Conservation (phyloP, 2,797 vertebrate species). For the Ispidina picta region DNA sequence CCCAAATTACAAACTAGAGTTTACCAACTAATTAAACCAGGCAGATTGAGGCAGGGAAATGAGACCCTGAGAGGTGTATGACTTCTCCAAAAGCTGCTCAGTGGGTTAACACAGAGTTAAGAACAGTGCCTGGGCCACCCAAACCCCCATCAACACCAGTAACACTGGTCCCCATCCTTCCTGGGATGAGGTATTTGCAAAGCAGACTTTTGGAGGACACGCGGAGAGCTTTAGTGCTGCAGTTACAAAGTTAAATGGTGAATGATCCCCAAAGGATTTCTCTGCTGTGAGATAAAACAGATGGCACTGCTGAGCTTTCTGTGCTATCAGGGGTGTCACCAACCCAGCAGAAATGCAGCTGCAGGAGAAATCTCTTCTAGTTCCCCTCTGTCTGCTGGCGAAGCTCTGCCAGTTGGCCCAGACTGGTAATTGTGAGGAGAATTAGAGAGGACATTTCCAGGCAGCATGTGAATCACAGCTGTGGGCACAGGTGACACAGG, state of each 20-base stretch:
- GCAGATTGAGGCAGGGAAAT: not conserved
- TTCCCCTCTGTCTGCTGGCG: not conserved
- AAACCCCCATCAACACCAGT: not conserved
- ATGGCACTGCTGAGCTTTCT: not conserved
- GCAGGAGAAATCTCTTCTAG: not conserved
- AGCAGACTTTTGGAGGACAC: not conserved
- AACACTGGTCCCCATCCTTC: not conserved
- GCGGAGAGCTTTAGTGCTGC: not conserved
- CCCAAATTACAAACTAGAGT: not conserved
- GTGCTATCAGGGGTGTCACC: not conserved
- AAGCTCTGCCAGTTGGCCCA: not conserved
- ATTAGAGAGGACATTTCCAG: not conserved
- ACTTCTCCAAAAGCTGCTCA: not conserved
- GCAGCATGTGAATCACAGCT: not conserved
- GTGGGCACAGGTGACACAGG: not conserved
- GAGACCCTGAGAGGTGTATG: not conserved
- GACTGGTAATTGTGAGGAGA: not conserved
- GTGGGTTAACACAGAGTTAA: not conserved
- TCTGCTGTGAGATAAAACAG: not conserved
- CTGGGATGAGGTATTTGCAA: not conserved
- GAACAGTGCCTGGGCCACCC: not conserved
- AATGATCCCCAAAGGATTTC: not conserved
- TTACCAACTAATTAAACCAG: not conserved
- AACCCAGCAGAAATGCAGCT: not conserved
- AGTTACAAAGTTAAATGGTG: not conserved